Evolutionary conservation across 1,140 invertebrate genomes (phyloP), one percentile per base, ranked within the genome.

Genomic region (Belonocnema kinseyi): DNA sequence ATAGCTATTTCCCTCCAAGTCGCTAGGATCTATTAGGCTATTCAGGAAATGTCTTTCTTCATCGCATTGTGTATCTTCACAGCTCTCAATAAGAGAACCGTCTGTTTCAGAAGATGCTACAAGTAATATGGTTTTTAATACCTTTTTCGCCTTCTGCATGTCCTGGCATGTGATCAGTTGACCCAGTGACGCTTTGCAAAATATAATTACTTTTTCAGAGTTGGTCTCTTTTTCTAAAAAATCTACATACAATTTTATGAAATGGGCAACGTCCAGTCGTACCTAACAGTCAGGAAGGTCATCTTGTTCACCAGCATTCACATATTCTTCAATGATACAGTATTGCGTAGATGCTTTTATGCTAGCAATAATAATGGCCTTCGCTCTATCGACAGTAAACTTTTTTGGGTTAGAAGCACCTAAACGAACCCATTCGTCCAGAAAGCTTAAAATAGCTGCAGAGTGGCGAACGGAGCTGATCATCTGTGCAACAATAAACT

Each of bases 311-410:
- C 73, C 72, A 50, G 70, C 71, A 8, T 66, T 72, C n/a, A n/a
- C 70, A 73, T 79, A 79, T 40, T 80, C 58, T 4, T 72, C 58
- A 5, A 85, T 58, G 73, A 3, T 26, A 26, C 21, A 26, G 21
- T 2, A 26, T 26, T 26, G 21, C 3, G 21, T n/a, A 26, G 3
- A 10, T 73, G 75, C 61, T 50, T 74, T 21, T 6, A 76, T 75
- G 0, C 75, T 73, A 11, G 80, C 80, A 16, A 85, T 53, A 13
- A n/a, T n/a, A n/a, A n/a, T n/a, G n/a, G 83, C 83, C 12, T 61
- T 50, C 11, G 81, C 83, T 50, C 53, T 46, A 16, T 84, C 81
- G n/a, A 21, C 72, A 13, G 79, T 75, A 46, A 85, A 21, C 72
- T 76, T 72, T 50, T 82, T 81, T 50, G 81, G 83, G 21, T 14